A percentile compares a stretch with the other conserved stretches of the same genome.
Conservation (phyloP, 1,140 invertebrate genomes). For the Subanguina moxae region DNA sequence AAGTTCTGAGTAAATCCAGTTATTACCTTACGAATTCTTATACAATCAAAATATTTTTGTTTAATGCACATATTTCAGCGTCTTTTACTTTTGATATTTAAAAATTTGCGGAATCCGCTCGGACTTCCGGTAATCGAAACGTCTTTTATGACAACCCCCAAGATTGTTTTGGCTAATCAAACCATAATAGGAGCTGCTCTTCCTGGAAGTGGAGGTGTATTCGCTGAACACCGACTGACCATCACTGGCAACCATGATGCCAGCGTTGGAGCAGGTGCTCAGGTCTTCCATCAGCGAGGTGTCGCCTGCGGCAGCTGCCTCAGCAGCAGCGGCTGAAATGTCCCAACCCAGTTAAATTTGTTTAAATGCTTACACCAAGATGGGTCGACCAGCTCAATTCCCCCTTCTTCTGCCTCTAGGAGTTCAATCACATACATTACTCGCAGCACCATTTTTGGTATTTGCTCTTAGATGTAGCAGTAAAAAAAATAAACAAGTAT, state of each 20-base stretch:
- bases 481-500: neutral
- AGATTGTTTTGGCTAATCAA: neutral
- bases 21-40: no score
- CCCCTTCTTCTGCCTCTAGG: constrained; percentile 56
- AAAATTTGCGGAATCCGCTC: no score
- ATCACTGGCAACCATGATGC: neutral
- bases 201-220: constrained; percentile 48
- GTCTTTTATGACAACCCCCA: neutral
- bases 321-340: constrained; percentile 27
- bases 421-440: constrained; percentile 57
- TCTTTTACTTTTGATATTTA: no score
- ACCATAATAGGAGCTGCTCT: constrained; percentile 41
- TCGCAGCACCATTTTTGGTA: constrained; percentile 50
- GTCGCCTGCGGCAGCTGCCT: constrained; percentile 30
- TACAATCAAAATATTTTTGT: no score
- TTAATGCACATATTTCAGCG: no score
- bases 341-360: constrained; percentile 14
- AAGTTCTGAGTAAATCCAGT: no score
- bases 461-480: neutral
- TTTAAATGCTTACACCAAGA: constrained; percentile 57
- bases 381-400: constrained; percentile 58
- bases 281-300: constrained; percentile 34
- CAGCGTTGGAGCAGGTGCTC: constrained; percentile 13
- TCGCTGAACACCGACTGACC: constrained; percentile 27
- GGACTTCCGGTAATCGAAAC: no score